Base-by-base conservation (phyloP, 2,797 vertebrate genomes). In the Peromyscus attwateri region DNA sequence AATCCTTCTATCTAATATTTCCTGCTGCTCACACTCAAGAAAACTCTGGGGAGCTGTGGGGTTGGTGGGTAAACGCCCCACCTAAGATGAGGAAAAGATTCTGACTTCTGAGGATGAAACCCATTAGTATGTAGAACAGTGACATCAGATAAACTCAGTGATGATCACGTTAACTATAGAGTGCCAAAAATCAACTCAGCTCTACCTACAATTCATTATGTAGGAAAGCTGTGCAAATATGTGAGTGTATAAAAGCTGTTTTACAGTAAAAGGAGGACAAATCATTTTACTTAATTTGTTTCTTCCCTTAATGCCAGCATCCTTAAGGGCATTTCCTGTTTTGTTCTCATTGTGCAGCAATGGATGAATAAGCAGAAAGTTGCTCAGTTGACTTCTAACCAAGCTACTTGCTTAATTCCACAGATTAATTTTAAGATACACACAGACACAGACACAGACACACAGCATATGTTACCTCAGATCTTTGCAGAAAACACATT, bases 401-500 rank as follows among this genome's bases (percentile, higher is more conserved):
- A 94, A 70, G 17, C 31, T 66, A 37, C 23, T 62, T 87, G 37
- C 46, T 91, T 90, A 93, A 73, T 93, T 92, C 25, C 21, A 87
- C 49, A 91, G 57, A 70, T 83, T 94, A 87, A n/a, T 75, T 89
- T 93, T 75, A 46, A 90, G 6, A 73, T 34, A 79, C 17, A 84
- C 40, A 84, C 8, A 64, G 55, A 82, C 76, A 79, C 29, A 66
- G 17, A 84, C 29, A 49, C 60, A 83, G 89, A 81, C 55, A 81
- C 34, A 81, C 7, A 90, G 91, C 46, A 79, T 17, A 37, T 7
- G 11, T 93, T 37, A 90, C 52, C 17, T 29, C 13, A n/a, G 19
- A 34, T 95, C 80, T 92, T 87, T 52, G 34, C 81, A 73, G 81
- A 95, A 97, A 95, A 68, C 37, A 95, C 87, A 94, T 87, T 76